These are phyloP conservation scores for Trichonephila clavipes DNA, from an alignment of 1,140 invertebrate genomes.

Conservation along the genomic window DNA sequence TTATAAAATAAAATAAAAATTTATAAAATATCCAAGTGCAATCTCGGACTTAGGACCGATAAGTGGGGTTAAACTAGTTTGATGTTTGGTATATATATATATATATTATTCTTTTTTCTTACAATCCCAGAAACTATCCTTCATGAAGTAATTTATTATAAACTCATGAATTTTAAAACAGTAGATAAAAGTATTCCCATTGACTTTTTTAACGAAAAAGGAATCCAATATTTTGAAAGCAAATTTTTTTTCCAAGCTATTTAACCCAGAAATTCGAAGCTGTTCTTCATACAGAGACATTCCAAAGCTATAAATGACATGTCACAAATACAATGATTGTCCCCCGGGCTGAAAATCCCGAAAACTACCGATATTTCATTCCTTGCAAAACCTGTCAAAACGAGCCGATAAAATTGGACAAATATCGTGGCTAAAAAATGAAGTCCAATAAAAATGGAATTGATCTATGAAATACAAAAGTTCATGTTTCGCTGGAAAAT, in stretches of 20 bases:
- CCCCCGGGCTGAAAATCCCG: neutral
- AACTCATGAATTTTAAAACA: too few relatives aligned
- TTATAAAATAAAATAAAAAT: too few relatives aligned
- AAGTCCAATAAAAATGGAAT: neutral
- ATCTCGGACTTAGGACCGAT: too few relatives aligned
- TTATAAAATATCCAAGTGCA: too few relatives aligned
- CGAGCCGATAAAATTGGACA: conserved; percentile 12
- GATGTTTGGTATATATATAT: too few relatives aligned
- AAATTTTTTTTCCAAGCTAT: neutral
- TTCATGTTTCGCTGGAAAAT: neutral
- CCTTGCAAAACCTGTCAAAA: neutral
- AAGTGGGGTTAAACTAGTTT: too few relatives aligned
- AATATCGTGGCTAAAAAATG: neutral
- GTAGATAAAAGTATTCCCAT: too few relatives aligned
- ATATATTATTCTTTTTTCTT: too few relatives aligned
- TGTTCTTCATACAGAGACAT: neutral
- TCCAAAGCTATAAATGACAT: neutral
- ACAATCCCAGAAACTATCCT: too few relatives aligned
- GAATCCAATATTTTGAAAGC: neutral
- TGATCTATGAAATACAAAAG: conserved; percentile 41
- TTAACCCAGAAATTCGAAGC: too few relatives aligned
- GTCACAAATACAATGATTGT: neutral
- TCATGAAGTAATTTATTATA: too few relatives aligned
- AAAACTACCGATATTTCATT: conserved; percentile 36
- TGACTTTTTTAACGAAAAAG: neutral